These are phyloP conservation scores for Gobiocypris rarus DNA, from an alignment of 2,113 vertebrate species.

Conservation along the genomic window DNA sequence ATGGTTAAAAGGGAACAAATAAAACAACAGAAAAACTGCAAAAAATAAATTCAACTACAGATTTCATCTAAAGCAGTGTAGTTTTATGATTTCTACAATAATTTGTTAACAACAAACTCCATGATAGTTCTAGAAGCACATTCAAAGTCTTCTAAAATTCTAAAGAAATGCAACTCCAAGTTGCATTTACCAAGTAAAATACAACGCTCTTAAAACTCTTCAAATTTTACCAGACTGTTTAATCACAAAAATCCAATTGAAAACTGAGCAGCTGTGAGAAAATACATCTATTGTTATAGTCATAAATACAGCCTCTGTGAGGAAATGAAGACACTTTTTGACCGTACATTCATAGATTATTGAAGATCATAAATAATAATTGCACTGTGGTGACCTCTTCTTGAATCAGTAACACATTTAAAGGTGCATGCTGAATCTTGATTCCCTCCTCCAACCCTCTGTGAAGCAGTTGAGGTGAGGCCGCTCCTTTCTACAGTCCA, in stretches of 20 bases:
- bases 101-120: background rate
- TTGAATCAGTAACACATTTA: slow-evolving; percentile 27
- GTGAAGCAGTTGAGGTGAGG: background rate
- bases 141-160: background rate
- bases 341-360: slow-evolving; percentile 18
- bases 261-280: background rate
- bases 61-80: slow-evolving; percentile 7
- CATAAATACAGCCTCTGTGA: slow-evolving; percentile 12
- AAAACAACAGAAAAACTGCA: background rate
- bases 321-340: background rate
- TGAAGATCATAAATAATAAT: slow-evolving; percentile 25
- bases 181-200: slow-evolving; percentile 1
- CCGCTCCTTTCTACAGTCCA: background rate
- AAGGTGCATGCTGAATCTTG: background rate
- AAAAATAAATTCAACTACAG: background rate
- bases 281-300: slow-evolving; percentile 12
- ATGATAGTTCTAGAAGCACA: slow-evolving; percentile 1
- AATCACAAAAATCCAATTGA: slow-evolving; percentile 1
- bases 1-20: background rate
- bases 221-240: background rate
- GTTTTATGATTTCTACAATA: background rate
- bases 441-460: background rate
- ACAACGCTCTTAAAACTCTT: too few relatives aligned
- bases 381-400: slow-evolving; percentile 36
- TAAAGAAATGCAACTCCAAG: background rate